These are phyloP conservation scores for Drosophila quinaria DNA, from an alignment of 2,888 invertebrate genomes.

Conservation along the genomic window DNA sequence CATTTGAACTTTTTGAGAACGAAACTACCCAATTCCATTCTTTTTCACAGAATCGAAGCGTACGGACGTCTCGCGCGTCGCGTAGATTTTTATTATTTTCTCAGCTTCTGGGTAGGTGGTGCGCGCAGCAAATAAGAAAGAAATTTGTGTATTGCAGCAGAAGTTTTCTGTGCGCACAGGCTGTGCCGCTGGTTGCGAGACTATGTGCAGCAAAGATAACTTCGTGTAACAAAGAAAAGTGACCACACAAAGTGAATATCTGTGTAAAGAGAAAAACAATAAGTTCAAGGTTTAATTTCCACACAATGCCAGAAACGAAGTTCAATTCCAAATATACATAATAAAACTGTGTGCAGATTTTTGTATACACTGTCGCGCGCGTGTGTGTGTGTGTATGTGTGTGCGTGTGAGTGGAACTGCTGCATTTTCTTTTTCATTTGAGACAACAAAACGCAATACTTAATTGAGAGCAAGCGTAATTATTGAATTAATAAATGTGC, in stretches of 20 bases:
- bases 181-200: conserved; percentile 53
- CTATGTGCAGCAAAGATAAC: conserved; percentile 22
- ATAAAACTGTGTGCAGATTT: conserved; percentile 72
- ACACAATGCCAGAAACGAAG: conserved; percentile 44
- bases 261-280: conserved; percentile 38
- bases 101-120: conserved; percentile 68
- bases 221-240: conserved; percentile 56
- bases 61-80: conserved; percentile 69
- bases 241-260: conserved; percentile 42
- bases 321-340: conserved; percentile 48
- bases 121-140: conserved; percentile 66
- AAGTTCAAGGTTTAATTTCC: conserved; percentile 60
- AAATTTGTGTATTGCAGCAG: conserved; percentile 76
- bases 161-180: conserved; percentile 69
- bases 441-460: conserved; percentile 15
- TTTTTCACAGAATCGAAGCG: conserved; percentile 56
- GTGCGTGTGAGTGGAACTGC: conserved; percentile 37
- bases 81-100: conserved; percentile 71
- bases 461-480: conserved; percentile 31
- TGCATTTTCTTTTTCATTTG: conserved; percentile 31
- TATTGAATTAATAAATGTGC: conserved; percentile 59
- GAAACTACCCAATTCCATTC: neutral
- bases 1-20: too few relatives aligned
- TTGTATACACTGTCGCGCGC: conserved; percentile 73
- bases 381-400: conserved; percentile 6